Evolutionary conservation across 1,140 invertebrate species (phyloP).

Genomic region (Thalassaphorura encarpata): DNA sequence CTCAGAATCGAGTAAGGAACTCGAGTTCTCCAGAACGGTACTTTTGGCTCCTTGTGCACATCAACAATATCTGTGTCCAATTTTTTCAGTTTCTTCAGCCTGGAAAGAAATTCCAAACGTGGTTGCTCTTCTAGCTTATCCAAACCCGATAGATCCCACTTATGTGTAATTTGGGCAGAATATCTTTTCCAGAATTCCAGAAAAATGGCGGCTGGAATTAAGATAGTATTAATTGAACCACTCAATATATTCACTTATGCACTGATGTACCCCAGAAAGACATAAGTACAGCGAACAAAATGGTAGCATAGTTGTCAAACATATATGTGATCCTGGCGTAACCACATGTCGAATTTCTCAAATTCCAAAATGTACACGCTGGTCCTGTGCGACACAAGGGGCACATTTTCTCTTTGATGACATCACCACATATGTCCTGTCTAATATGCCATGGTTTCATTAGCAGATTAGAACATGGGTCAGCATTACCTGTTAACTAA

Average conservation of each 20-base stretch:
- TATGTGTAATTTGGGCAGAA: slow-evolving; percentile 77
- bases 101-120: slow-evolving; percentile 61
- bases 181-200: slow-evolving; percentile 93
- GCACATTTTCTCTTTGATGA: slow-evolving; percentile 58
- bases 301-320: slow-evolving; percentile 89
- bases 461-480: too few species aligned
- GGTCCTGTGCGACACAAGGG: slow-evolving; percentile 63
- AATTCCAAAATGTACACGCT: slow-evolving; percentile 83
- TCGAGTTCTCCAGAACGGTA: slow-evolving; percentile 78
- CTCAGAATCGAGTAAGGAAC: slow-evolving; percentile 72
- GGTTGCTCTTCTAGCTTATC: slow-evolving; percentile 80
- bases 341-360: slow-evolving; percentile 74
- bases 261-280: slow-evolving; percentile 77
- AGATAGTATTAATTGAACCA: neutral
- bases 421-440: slow-evolving; percentile 66
- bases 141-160: slow-evolving; percentile 80
- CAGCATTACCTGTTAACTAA: slow-evolving; percentile 7
- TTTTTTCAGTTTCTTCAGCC: slow-evolving; percentile 59
- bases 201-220: slow-evolving; percentile 59
- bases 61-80: slow-evolving; percentile 55
- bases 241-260: neutral
- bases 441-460: too few species aligned
- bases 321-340: slow-evolving; percentile 81
- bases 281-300: slow-evolving; percentile 93
- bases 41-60: slow-evolving; percentile 64